Evolutionary conservation across 2,113 vertebrate genomes (phyloP), one percentile per base, ranked within the genome.

Genomic region (Notothenia rossii): DNA sequence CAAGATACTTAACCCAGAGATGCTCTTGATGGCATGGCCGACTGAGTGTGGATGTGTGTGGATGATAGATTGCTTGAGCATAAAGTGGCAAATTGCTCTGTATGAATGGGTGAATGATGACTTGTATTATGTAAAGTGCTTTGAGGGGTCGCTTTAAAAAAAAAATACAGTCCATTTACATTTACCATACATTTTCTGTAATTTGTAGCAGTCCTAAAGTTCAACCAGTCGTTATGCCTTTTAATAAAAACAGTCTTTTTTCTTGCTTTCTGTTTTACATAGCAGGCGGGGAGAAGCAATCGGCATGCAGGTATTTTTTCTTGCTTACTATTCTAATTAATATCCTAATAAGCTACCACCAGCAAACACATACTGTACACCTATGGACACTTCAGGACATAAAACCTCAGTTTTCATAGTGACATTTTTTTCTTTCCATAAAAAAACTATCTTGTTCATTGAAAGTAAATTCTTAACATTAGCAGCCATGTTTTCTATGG

Each of bases 401-500:
- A 61, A 18, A 66, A 66, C 36, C 5, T 66, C 25, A 33, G 12
- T 65, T 48, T 29, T 29, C 29, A 29, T 29, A 29, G 29, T 29
- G 29, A 25, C 9, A 59, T 14, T 4, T 14, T 13, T 62, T 45
- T 48, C 25, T 64, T 17, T 14, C 63, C 18, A 10, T 36, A 1
- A 67, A 49, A 46, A 46, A 15, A 33, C 25, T 3, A 1, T 63
- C 33, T 60, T 46, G 7, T 65, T 55, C 20, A 70, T 4, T 33
- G 20, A 60, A 53, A 60, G 61, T 7, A 25, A 0, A 3, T 75
- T 68, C 76, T 83, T 20, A 58, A 5, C 61, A 75, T 65, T 36
- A 56, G 49, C 25, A 80, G 61, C 33, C 33, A 5, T 25, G 58
- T 83, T 86, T 84, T 74, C 33, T 20, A 1, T 33, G 3, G 22